Evolutionary conservation across 2,888 invertebrate species (phyloP), one percentile per base, ranked within the genome.

Genomic region (Subacronicta megacephala): DNA sequence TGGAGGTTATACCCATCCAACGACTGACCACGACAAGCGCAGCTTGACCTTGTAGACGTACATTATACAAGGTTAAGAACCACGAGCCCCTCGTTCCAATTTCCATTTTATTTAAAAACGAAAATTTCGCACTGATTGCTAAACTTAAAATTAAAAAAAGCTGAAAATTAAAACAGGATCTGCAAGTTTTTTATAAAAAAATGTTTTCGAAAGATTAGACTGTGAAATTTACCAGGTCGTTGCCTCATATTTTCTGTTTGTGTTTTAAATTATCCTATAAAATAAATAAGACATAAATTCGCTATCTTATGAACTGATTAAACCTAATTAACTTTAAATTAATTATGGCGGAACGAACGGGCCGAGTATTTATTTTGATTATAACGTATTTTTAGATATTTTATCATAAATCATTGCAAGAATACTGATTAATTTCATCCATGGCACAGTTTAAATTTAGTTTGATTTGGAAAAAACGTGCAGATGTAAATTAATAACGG

Each of bases 211-310:
- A 38, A 40, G 42, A 45, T 63, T 50, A 46, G 47, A 44, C 18
- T 45, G 20, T 42, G 44, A 69, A 59, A 52, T 36, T 50, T 15
- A 1, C 7, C 36, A 42, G 67, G 70, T 71, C 70, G 41, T 36
- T 55, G 72, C 13, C 59, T 57, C 35, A n/a, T n/a, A n/a, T 47
- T 43, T 0, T n/a, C 18, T 36, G 53, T 66, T 59, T 52, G 35
- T 53, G n/a, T 37, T n/a, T n/a, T 45, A 70, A 61, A 51, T 60
- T 51, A 56, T 45, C 38, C 49, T 45, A 58, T 60, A 47, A 58
- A 55, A 59, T 56, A 55, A 49, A 63, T 35, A 57, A 60, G 40
- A 31, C 15, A 40, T 26, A 43, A 47, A 26, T 26, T 44, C 31
- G 33, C 18, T 26, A 45, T 46, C 17, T 38, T 41, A 31, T 49